Conservation (phyloP, 2,888 invertebrate species). For the Troglohyphantes excavatus region DNA sequence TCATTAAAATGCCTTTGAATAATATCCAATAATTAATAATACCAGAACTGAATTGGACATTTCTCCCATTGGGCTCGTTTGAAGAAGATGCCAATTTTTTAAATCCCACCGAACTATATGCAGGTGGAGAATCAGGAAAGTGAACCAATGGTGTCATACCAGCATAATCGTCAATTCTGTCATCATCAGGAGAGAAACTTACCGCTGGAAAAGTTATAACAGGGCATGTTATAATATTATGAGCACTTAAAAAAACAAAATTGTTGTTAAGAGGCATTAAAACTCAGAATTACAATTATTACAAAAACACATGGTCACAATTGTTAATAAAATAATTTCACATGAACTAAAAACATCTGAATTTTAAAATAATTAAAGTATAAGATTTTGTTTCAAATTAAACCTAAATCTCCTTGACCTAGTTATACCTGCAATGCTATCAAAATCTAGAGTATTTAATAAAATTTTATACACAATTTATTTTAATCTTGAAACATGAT, state of each 20-base stretch:
- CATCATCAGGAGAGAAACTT: conserved; percentile 62
- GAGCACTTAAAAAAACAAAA: no score
- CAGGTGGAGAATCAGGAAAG: conserved; percentile 60
- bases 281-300: not conserved
- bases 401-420: no score
- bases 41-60: conserved; percentile 49
- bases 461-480: not conserved
- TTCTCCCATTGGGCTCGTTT: conserved; percentile 58
- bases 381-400: no score
- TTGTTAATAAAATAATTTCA: not conserved
- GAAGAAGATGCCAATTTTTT: conserved; percentile 27
- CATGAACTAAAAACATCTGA: no score
- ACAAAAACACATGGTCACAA: not conserved
- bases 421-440: no score
- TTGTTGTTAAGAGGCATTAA: no score
- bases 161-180: conserved; percentile 39
- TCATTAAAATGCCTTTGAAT: no score
- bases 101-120: conserved; percentile 56
- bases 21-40: no score
- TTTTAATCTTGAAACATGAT: not conserved
- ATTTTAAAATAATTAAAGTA: no score
- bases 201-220: conserved; percentile 57
- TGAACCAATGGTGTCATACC: conserved; percentile 47
- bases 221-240: no score
- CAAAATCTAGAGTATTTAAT: no score